A percentile compares a stretch with the other conserved stretches of the same genome.
Evolutionary conservation across 2,113 vertebrate species (phyloP).

Genomic region (Micronycteris hirsuta): DNA sequence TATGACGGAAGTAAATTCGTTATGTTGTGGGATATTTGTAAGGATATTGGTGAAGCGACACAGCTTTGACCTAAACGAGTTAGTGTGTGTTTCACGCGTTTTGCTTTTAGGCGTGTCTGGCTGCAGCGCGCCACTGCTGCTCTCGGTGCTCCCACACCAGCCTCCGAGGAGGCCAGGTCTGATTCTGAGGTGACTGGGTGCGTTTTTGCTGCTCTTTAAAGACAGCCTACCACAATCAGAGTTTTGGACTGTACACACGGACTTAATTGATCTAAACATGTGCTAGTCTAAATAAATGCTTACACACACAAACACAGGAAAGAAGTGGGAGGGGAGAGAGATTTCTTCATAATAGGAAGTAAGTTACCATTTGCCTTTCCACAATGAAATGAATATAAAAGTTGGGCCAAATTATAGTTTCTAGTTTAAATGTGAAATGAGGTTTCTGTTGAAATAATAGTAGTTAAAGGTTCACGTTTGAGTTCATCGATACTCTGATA

Average conservation of each 20-base stretch:
- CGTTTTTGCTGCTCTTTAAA: constrained; percentile 47
- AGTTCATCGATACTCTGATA: background rate
- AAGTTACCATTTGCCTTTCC: background rate
- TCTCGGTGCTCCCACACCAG: constrained; percentile 75
- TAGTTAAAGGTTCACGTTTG: background rate
- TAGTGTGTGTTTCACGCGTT: constrained; percentile 77
- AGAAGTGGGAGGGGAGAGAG: background rate
- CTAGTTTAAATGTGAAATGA: background rate
- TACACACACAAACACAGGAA: background rate
- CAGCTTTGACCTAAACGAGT: constrained; percentile 47
- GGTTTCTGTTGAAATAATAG: background rate
- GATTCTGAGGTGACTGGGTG: constrained; percentile 80
- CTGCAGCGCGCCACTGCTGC: constrained; percentile 73
- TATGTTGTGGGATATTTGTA: background rate
- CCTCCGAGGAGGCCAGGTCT: constrained; percentile 78
- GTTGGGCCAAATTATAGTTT: background rate
- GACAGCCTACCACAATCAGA: constrained; percentile 56
- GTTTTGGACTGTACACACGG: constrained; percentile 51
- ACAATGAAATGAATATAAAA: background rate
- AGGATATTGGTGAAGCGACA: background rate
- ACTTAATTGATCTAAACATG: background rate
- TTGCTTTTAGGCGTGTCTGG: constrained; percentile 85
- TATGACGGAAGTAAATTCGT: background rate
- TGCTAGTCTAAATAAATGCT: background rate
- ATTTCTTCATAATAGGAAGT: background rate